Base-by-base conservation (phyloP, 2,797 vertebrate species). In the Ispidina lecontei region DNA sequence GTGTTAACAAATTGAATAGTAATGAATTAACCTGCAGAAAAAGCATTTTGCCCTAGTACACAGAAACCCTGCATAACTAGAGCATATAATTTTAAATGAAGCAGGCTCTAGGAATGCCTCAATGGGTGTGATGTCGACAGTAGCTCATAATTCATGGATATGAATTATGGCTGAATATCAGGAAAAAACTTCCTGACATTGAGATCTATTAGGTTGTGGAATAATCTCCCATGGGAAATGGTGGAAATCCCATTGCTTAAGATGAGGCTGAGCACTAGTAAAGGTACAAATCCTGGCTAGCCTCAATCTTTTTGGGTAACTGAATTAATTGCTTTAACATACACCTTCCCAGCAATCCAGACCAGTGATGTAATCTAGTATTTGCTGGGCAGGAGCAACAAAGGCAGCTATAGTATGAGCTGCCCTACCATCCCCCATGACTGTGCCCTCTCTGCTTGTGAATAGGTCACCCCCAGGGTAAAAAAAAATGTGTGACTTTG, bases 11-110 rank as follows among this genome's bases (percentile, higher is more conserved):
- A 95, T 84, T 95, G 91, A 96, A 96, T 96, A 94, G 76, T 95
- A 96, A 95, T 95, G 95, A 95, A 95, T 96, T 96, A 95, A 96
- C 94, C 90, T 95, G 93, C 93, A 96, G 94, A 94, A 96, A 94
- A 95, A 91, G 90, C 87, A 95, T 96, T 94, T 95, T 95, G 86
- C 94, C 93, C 91, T 93, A 79, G 78, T 94, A 93, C 92, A 94
- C 78, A 93, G 91, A 93, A 96, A 93, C 67, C 90, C 88, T 95
- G 94, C 92, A 93, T 96, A 96, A 96, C 91, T 96, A 95, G 94
- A 95, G 94, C 93, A 95, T 95, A 93, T 94, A 94, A 95, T 95
- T 96, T 96, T 95, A 96, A 96, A 96, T 93, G 93, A 95, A 92
- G 90, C 94, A 94, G 90, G 78, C 93, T 86, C 78, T 91, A 91